Conservation (phyloP, 1,140 invertebrate genomes). For the Brachionus angularis region DNA sequence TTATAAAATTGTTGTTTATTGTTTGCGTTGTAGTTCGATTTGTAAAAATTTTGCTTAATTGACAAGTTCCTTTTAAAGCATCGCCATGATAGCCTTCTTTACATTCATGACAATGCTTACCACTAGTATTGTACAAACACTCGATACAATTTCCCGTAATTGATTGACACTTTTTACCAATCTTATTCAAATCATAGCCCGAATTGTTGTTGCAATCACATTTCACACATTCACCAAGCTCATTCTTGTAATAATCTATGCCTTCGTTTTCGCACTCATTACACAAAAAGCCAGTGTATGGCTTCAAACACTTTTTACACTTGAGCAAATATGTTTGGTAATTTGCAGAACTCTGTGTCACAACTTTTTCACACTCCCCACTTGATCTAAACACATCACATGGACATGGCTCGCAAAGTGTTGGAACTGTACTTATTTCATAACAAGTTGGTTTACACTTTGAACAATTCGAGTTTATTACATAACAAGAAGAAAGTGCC, state of each 20-base stretch:
- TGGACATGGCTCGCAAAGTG: conserved; percentile 25
- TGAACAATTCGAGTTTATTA: not conserved
- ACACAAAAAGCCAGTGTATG: conserved; percentile 7
- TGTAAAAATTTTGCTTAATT: not conserved
- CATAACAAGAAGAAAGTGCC: conserved; percentile 5
- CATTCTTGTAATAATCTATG: conserved; percentile 33
- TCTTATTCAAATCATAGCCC: not conserved
- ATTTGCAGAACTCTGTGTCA: not conserved
- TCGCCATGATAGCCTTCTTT: conserved; percentile 42
- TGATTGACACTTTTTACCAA: conserved; percentile 46
- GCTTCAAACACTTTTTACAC: not conserved
- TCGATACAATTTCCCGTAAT: conserved; percentile 41
- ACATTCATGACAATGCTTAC: conserved; percentile 46
- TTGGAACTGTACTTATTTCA: conserved; percentile 4
- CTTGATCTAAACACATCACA: not conserved
- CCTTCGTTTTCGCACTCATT: conserved; percentile 28
- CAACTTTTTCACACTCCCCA: not conserved
- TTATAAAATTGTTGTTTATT: no score
- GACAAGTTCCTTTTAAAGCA: conserved; percentile 22
- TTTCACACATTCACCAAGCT: not conserved
- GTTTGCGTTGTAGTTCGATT: no score
- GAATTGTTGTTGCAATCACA: conserved; percentile 38
- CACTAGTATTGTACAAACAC: conserved; percentile 45
- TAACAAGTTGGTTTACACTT: conserved; percentile 34
- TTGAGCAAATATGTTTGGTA: not conserved